Base-by-base conservation (phyloP, 2,888 invertebrate genomes). In the Xestobium rufovillosum region DNA sequence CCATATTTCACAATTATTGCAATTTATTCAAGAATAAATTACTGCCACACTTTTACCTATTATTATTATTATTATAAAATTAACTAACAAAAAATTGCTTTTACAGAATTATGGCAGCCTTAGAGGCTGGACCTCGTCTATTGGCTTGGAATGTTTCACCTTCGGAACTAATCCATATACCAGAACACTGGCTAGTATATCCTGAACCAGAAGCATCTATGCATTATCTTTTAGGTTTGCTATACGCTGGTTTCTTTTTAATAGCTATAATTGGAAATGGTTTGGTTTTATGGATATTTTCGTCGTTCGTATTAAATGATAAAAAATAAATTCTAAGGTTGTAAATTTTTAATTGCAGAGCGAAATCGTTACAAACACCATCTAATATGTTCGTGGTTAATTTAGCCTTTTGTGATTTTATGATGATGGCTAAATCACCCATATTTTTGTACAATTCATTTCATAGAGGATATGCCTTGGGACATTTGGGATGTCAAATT, bases 381-480 rank as follows among this genome's bases (percentile, higher is more conserved):
- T 88, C 89, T 30, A 89, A 89, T 57, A 76, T 89, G 56, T 77
- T 89, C 41, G 86, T 89, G 8, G 73, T 89, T 33, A 86, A 89
- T 61, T 64, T 89, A 57, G 85, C 89, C 1, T 67, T 88, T 39
- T 78, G 83, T 51, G 89, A 89, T 65, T 88, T 89, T 54, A 65
- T 86, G 16, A 89, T 89, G 89, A 87, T 88, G 87, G 63, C 76
- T 17, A 89, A 89, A 66, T 75, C 86, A 0, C 88, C 88, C 0
- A 77, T 89, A 45, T 86, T 88, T 60, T 84, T 88, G 49, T 86
- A 85, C 63, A 88, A 88, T 57, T 85, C 86, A 17, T 83, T 83
- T 49, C 73, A 81, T 59, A 72, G 75, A 43, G 88, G 88, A 1
- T 88, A 79, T 48, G 86, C 84, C 0, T 55, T 73, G 3, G 89